Evolutionary conservation across 2,797 vertebrate genomes (phyloP).

Genomic region (Micromesistius poutassou): DNA sequence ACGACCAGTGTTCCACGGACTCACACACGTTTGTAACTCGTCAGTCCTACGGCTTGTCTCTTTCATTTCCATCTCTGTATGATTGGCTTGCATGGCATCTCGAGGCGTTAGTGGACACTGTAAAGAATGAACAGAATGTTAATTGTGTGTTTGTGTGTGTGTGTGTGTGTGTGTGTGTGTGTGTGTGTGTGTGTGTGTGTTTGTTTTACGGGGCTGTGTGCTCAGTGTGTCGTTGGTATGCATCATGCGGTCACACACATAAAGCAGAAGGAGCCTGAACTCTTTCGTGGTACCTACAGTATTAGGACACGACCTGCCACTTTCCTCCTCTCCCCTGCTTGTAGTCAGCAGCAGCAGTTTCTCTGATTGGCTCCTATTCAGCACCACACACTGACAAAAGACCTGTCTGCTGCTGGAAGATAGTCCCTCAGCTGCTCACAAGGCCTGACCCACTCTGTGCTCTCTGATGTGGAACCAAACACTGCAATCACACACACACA

Average conservation of each 20-base stretch:
- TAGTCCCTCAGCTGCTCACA: constrained; percentile 25
- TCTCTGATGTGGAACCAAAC: not conserved
- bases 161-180: not conserved
- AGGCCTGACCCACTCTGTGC: constrained; percentile 25
- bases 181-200: not conserved
- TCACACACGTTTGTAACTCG: too few species aligned
- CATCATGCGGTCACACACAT: not conserved
- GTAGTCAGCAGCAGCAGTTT: constrained; percentile 42
- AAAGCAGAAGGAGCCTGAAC: not conserved
- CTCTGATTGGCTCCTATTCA: constrained; percentile 54
- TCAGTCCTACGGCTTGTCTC: not conserved
- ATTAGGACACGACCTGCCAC: not conserved
- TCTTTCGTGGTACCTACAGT: not conserved
- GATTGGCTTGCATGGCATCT: not conserved
- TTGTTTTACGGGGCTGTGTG: not conserved
- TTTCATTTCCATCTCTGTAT: not conserved
- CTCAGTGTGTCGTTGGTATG: not conserved
- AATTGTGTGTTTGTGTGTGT: not conserved
- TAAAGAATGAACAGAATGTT: not conserved
- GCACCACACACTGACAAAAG: constrained; percentile 39
- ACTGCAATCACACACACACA: constrained; percentile 20
- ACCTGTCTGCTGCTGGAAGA: constrained; percentile 61
- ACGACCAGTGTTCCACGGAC: not conserved
- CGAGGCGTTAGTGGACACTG: not conserved
- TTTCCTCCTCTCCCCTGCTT: constrained; percentile 35